These are phyloP conservation scores for Gnathonemus longibarbis DNA, from an alignment of 2,113 vertebrate species.

Conservation along the genomic window DNA sequence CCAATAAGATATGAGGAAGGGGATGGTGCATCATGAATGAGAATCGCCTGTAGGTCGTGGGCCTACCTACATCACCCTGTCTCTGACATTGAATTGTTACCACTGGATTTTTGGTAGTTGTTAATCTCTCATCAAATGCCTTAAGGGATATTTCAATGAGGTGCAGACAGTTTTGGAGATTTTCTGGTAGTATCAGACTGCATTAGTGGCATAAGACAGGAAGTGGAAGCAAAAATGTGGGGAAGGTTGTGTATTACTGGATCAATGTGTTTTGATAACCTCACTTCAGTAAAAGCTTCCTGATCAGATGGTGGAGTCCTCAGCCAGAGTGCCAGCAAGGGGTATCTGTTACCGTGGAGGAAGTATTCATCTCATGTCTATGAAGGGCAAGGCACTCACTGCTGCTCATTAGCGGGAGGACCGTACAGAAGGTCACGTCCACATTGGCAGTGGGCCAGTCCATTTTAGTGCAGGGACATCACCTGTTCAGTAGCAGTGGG, in stretches of 20 bases:
- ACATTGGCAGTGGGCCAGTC: neutral
- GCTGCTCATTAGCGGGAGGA: neutral
- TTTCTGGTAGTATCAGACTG: neutral
- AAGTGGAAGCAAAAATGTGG: neutral
- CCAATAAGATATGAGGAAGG: neutral
- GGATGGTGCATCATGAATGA: neutral
- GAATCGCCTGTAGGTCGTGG: neutral
- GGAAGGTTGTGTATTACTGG: slow-evolving; percentile 3
- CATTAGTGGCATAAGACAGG: neutral
- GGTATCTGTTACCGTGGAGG: neutral
- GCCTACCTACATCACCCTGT: neutral
- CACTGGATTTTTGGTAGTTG: neutral
- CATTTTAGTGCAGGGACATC: neutral
- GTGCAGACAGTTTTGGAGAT: neutral
- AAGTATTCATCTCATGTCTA: neutral
- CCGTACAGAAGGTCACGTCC: neutral
- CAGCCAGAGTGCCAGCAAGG: neutral
- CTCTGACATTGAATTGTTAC: neutral
- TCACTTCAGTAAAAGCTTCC: slow-evolving; percentile 18
- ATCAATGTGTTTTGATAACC: slow-evolving; percentile 13
- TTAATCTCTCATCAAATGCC: neutral
- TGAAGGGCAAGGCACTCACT: slow-evolving; percentile 1
- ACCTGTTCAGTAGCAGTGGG: neutral
- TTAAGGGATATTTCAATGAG: neutral
- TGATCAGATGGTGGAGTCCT: neutral